Evolutionary conservation across 1,140 invertebrate genomes (phyloP), one percentile per base, ranked within the genome.

Genomic region (Danaus plexippus): DNA sequence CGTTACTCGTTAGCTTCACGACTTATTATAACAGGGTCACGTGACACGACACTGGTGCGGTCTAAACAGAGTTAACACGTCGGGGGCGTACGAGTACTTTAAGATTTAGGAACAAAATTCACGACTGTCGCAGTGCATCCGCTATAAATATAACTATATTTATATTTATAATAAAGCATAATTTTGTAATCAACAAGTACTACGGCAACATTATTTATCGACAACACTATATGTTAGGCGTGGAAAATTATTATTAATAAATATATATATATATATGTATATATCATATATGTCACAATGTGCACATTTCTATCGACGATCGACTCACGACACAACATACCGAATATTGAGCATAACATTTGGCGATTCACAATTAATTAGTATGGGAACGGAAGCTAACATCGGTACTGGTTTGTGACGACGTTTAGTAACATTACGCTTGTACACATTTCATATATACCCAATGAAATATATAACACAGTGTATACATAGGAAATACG

Each of bases 131-230:
- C 75, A 75, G 71, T 76, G 75, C 75, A 70, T 71, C 61, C 72
- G 63, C 69, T 75, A 80, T 80, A 85, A 77, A 84, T 82, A 84
- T 60, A 86, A 77, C 75, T 86, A 77, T 83, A 70, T 69, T 78
- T 86, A 77, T 83, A 70, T 69, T 78, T 66, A 75, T 71, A 75
- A 77, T 82, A 80, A 86, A 84, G 78, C 78, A 84, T 78, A 75
- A 77, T 83, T 84, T 84, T 75, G 72, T 82, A 66, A 77, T 76
- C 68, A 81, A 83, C 75, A 81, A 82, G 59, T 70, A 77, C 77
- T 84, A 82, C 73, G 58, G 75, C 79, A 82, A 84, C 75, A 78
- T 85, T 80, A 80, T 73, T 73, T 69, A 78, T 77, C 69, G 73
- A 76, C 68, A 72, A 71, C 66, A 66, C 67, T 76, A 79, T 32